phyloP scores from a whole-genome alignment of 1,140 invertebrate species.

The Aphelenchoides fujianensis region DNA sequence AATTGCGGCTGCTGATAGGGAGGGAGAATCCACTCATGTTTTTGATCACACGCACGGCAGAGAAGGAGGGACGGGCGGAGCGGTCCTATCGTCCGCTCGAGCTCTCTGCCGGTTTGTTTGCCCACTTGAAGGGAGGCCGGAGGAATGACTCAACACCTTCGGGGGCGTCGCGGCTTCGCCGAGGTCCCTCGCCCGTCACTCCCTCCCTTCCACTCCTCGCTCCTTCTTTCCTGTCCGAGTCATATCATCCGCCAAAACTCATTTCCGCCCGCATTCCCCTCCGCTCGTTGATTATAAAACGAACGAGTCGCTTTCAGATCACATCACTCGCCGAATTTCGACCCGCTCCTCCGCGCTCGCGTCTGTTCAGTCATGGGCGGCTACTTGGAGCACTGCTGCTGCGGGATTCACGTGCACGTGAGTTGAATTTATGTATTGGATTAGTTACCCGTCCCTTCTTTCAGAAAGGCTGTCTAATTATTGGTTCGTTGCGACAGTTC shows the following conservation, averaged over 20 bases:
- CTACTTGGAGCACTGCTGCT: background rate
- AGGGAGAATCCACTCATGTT: background rate
- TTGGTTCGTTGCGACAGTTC: too few species aligned
- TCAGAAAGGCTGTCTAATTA: too few species aligned
- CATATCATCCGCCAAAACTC: too few species aligned
- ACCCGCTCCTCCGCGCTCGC: background rate
- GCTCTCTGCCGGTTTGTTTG: background rate
- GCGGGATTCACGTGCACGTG: background rate
- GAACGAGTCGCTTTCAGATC: background rate
- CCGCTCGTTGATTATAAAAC: slow-evolving; percentile 3
- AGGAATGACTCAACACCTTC: background rate
- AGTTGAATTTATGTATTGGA: background rate
- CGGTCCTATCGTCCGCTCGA: background rate
- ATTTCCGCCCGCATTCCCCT: too few species aligned
- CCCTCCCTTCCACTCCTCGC: background rate
- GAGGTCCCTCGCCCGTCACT: background rate
- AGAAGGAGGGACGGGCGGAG: background rate
- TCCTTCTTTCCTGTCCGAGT: too few species aligned
- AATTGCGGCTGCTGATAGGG: background rate
- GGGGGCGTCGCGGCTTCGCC: background rate
- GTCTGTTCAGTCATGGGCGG: background rate
- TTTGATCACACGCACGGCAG: background rate
- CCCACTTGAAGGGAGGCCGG: background rate
- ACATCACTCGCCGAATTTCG: background rate
- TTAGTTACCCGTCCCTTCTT: too few species aligned